Evolutionary conservation across 2,113 vertebrate species (phyloP).

Genomic region (Mungos mungo): DNA sequence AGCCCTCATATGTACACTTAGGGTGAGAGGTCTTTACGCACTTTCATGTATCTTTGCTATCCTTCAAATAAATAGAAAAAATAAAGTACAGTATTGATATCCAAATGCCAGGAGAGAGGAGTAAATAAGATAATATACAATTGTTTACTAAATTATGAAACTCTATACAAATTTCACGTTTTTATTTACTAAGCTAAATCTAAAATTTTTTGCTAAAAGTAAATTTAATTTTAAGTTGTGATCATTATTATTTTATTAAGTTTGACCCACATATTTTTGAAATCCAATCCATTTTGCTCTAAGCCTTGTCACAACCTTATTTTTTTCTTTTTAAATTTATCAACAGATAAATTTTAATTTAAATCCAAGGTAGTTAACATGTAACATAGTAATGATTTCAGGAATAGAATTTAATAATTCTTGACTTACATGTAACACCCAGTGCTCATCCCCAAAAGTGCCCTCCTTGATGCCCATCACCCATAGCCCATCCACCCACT

Average conservation of each 20-base stretch:
- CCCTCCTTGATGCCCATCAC: too few species aligned
- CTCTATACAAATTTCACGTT: neutral
- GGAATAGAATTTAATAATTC: too few species aligned
- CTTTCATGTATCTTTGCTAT: neutral
- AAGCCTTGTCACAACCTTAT: neutral
- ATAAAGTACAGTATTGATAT: constrained; percentile 2
- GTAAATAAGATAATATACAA: neutral
- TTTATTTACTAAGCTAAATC: neutral
- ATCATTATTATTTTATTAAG: neutral
- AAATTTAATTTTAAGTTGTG: neutral
- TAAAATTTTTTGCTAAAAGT: neutral
- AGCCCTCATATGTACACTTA: neutral
- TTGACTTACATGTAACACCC: too few species aligned
- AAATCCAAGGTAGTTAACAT: too few species aligned
- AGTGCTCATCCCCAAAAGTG: too few species aligned
- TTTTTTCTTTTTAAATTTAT: too few species aligned
- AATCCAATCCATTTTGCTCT: neutral
- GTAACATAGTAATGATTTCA: too few species aligned
- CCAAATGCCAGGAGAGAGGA: neutral
- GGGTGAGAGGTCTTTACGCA: neutral
- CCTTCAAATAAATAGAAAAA: neutral
- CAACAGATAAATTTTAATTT: too few species aligned
- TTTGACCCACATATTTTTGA: neutral
- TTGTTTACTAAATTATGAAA: constrained; percentile 54
- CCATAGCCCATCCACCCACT: too few species aligned